Evolutionary conservation across 2,113 vertebrate species (phyloP).

Genomic region (Dunckerocampus dactyliophorus): DNA sequence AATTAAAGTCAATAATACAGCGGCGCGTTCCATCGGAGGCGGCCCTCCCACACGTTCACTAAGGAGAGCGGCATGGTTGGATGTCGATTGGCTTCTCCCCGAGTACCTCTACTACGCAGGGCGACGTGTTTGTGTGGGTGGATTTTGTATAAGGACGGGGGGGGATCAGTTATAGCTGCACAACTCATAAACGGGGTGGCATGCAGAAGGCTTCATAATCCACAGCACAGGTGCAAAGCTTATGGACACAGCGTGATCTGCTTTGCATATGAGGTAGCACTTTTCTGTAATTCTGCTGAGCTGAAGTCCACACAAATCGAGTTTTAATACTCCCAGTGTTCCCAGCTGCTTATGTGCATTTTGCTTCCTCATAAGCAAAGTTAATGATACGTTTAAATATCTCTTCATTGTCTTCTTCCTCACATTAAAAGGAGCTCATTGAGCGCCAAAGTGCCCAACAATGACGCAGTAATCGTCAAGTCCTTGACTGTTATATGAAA

Average conservation of each 20-base stretch:
- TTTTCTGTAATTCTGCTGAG: constrained; percentile 50
- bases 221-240: constrained; percentile 32
- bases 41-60: constrained; percentile 56
- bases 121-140: constrained; percentile 43
- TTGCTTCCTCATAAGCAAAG: constrained; percentile 17
- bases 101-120: constrained; percentile 23
- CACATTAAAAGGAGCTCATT: too few relatives aligned
- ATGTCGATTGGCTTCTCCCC: constrained; percentile 54
- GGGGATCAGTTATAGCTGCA: neutral
- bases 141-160: neutral
- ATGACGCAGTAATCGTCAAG: too few relatives aligned
- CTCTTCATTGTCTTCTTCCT: too few relatives aligned
- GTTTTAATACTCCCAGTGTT: constrained; percentile 33
- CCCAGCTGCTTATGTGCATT: constrained; percentile 9
- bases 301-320: constrained; percentile 29
- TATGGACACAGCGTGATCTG: too few relatives aligned
- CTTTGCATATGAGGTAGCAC: constrained; percentile 23
- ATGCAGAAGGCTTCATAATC: neutral
- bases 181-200: neutral
- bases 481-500: too few relatives aligned
- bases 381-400: constrained; percentile 16
- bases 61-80: constrained; percentile 44
- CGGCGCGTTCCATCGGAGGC: constrained; percentile 52
- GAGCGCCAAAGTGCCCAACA: too few relatives aligned
- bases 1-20: constrained; percentile 73